Evolutionary conservation across 1,140 invertebrate genomes (phyloP).

Genomic region (Liolophura sinensis): DNA sequence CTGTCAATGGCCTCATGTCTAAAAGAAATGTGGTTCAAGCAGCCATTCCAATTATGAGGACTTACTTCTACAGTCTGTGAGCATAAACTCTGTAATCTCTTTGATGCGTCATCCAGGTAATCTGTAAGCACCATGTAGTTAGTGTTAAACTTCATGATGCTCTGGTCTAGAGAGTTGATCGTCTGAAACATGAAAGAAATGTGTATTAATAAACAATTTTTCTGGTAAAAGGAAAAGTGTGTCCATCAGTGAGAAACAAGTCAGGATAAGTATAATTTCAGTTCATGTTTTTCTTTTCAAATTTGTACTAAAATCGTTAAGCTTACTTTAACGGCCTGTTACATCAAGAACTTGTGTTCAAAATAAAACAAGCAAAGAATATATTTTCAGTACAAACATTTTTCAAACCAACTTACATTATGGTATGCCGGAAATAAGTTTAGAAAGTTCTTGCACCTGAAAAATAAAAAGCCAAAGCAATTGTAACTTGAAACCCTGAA

Average conservation of each 20-base stretch:
- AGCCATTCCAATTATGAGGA: neutral
- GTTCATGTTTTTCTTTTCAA: too few species aligned
- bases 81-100: constrained; percentile 25
- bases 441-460: constrained; percentile 32
- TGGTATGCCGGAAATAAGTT: constrained; percentile 19
- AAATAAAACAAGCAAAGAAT: too few species aligned
- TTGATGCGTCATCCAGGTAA: constrained; percentile 41
- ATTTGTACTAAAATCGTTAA: too few species aligned
- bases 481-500: neutral
- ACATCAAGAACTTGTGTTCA: too few species aligned
- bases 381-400: too few species aligned
- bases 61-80: constrained; percentile 28
- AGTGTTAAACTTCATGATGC: constrained; percentile 34
- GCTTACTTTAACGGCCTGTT: too few species aligned
- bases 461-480: constrained; percentile 5
- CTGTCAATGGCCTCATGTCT: too few species aligned
- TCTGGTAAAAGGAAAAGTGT: too few species aligned
- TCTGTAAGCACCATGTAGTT: constrained; percentile 48
- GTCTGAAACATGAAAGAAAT: constrained; percentile 15
- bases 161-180: constrained; percentile 28
- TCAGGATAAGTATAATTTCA: too few species aligned
- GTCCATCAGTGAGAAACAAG: too few species aligned
- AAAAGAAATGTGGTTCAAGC: too few species aligned
- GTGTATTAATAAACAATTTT: neutral
- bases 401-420: too few species aligned